phyloP scores from a whole-genome alignment of 2,888 invertebrate genomes.

The Dione vanillae region DNA sequence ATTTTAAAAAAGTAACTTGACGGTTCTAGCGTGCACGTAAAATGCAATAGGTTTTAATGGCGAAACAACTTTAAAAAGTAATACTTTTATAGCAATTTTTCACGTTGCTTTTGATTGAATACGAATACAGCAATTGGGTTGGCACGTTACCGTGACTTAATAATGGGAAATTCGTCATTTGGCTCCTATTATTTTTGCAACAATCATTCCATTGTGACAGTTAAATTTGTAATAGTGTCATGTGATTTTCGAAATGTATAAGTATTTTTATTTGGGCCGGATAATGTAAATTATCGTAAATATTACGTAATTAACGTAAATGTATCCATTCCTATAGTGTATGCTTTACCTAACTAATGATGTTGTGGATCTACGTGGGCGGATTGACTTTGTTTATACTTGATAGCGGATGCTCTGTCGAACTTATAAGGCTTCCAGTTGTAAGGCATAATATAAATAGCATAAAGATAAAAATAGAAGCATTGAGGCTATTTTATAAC shows the following conservation, averaged over 20 bases:
- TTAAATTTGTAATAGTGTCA: constrained; percentile 61
- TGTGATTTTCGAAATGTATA: constrained; percentile 33
- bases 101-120: constrained; percentile 47
- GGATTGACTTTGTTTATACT: too few relatives aligned
- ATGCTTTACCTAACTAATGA: too few relatives aligned
- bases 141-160: constrained; percentile 49
- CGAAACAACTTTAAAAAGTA: constrained; percentile 39
- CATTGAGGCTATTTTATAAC: too few relatives aligned
- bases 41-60: constrained; percentile 37
- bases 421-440: too few relatives aligned
- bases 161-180: constrained; percentile 59
- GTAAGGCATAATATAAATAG: too few relatives aligned
- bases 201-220: constrained; percentile 61
- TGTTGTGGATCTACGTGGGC: too few relatives aligned
- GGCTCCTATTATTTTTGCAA: constrained; percentile 57
- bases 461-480: too few relatives aligned
- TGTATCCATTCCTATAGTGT: too few relatives aligned
- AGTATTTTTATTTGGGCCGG: neutral
- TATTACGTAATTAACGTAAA: too few relatives aligned
- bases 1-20: constrained; percentile 4
- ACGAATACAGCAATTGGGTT: constrained; percentile 46
- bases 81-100: constrained; percentile 43
- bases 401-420: too few relatives aligned
- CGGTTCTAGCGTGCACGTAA: constrained; percentile 37
- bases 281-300: neutral